phyloP scores from a whole-genome alignment of 2,797 vertebrate genomes.

The Zalophus californianus region DNA sequence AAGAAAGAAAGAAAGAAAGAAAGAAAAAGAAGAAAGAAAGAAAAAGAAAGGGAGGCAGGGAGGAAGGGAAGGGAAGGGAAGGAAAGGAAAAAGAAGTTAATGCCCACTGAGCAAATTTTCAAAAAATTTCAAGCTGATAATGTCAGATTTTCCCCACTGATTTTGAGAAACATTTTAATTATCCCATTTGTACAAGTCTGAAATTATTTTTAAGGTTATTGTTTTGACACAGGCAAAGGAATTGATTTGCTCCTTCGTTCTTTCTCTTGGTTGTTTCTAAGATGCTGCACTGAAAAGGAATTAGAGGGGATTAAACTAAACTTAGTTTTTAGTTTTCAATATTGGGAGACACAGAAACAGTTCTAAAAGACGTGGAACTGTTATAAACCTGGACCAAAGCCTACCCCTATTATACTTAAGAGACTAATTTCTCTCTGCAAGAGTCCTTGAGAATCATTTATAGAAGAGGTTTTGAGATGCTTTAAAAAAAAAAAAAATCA shows the following conservation, averaged over 20 bases:
- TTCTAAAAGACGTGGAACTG: constrained; percentile 70
- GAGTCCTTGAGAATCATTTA: constrained; percentile 62
- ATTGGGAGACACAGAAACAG: constrained; percentile 67
- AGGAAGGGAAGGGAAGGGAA: background rate
- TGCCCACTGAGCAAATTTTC: background rate
- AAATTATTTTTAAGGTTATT: background rate
- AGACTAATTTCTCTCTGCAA: constrained; percentile 51
- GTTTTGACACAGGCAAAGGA: background rate
- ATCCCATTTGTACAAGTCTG: background rate
- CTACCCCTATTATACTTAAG: constrained; percentile 63
- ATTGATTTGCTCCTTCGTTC: background rate
- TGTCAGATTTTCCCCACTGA: background rate
- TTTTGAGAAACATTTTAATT: background rate
- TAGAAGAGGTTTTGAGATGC: constrained; percentile 71
- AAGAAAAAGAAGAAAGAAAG: too few species aligned
- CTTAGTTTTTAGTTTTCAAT: constrained; percentile 45
- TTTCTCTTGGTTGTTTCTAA: constrained; percentile 12
- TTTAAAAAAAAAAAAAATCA: constrained; percentile 51
- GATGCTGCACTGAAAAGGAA: constrained; percentile 60
- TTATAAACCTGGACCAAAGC: constrained; percentile 61
- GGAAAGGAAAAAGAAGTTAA: background rate
- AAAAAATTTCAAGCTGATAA: background rate
- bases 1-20: too few species aligned
- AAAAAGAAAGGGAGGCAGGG: accelerated
- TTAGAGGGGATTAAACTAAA: constrained; percentile 61